phyloP scores from a whole-genome alignment of 2,113 vertebrate genomes.

The Hippocampus zosterae region DNA sequence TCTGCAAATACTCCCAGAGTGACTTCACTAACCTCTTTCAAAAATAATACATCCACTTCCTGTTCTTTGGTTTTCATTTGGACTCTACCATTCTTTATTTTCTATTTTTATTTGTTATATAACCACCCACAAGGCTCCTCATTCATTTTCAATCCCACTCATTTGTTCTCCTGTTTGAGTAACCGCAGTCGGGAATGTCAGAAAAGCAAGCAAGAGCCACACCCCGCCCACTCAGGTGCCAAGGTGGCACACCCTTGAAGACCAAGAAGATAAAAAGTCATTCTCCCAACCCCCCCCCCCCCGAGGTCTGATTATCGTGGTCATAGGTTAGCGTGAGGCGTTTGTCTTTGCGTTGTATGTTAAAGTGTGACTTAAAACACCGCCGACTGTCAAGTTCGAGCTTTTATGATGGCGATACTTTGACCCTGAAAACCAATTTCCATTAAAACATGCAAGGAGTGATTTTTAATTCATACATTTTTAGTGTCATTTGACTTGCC shows the following conservation, averaged over 20 bases:
- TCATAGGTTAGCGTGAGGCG: background rate
- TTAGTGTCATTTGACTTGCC: too few species aligned
- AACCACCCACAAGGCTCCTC: background rate
- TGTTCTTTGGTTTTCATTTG: background rate
- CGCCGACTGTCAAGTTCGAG: too few species aligned
- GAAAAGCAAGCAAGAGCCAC: constrained; percentile 1
- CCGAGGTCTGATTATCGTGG: background rate
- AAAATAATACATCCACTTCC: background rate
- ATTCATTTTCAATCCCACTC: background rate
- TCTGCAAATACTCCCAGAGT: background rate
- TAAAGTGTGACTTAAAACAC: too few species aligned
- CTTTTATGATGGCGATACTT: too few species aligned
- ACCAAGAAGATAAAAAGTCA: constrained; percentile 18
- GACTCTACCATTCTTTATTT: background rate
- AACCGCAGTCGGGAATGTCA: background rate
- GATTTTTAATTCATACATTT: too few species aligned
- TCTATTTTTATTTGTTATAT: background rate
- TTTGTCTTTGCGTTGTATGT: too few species aligned
- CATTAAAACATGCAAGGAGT: too few species aligned
- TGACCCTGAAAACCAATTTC: too few species aligned
- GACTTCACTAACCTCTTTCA: constrained; percentile 4
- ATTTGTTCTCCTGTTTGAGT: constrained; percentile 6
- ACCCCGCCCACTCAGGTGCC: constrained; percentile 9
- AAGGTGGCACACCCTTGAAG: constrained; percentile 6
- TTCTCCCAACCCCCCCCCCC: constrained; percentile 13